phyloP scores from a whole-genome alignment of 35 echinoderm and acorn worm species.

The Acanthaster planci region DNA sequence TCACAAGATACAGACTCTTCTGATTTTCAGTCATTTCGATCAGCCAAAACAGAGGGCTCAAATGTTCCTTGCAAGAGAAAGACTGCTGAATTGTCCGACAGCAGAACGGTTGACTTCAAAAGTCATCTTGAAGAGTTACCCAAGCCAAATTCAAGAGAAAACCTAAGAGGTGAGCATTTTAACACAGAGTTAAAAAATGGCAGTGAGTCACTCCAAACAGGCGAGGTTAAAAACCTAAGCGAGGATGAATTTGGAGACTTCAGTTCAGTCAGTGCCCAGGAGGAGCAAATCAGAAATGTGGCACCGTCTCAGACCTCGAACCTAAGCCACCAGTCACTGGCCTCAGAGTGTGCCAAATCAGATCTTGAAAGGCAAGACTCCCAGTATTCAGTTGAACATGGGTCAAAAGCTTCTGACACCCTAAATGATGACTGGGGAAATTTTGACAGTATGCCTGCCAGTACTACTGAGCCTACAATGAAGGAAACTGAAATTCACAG shows the following conservation, averaged over 20 bases:
- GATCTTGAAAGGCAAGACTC: not conserved
- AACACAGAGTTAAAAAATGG: not conserved
- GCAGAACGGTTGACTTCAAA: not conserved
- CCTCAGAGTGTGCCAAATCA: not conserved
- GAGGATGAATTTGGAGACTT: constrained; percentile 20
- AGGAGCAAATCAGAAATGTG: no score
- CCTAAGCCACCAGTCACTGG: not conserved
- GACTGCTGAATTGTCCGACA: not conserved
- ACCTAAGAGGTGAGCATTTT: not conserved
- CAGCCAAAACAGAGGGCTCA: not conserved
- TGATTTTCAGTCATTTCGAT: not conserved
- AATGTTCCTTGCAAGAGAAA: not conserved
- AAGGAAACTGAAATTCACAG: not conserved
- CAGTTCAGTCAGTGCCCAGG: not conserved
- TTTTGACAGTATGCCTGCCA: constrained; percentile 10
- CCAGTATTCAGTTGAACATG: not conserved
- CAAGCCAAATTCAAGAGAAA: not conserved
- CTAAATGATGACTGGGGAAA: not conserved
- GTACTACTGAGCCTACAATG: not conserved
- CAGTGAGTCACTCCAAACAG: not conserved
- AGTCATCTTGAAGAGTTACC: not conserved
- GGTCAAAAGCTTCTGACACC: not conserved
- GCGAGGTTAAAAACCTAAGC: not conserved
- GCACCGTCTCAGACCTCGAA: not conserved
- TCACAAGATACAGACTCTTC: constrained; percentile 8